Percentiles rank a stretch among this genome's conserved stretches.
Conservation (phyloP, 2,797 vertebrate species). For the Lagorchestes hirsutus region DNA sequence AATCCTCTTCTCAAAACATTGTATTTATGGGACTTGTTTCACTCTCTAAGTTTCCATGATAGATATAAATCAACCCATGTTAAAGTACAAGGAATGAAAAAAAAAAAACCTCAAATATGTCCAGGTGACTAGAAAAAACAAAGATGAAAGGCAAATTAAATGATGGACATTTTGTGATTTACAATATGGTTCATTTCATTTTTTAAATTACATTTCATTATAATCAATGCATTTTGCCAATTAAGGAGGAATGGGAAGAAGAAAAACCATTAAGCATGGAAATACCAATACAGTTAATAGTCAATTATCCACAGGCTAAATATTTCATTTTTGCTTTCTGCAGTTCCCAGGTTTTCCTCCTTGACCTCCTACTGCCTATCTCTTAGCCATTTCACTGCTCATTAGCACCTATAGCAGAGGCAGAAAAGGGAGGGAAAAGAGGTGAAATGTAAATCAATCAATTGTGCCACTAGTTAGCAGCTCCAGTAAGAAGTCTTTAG, state of each 20-base stretch:
- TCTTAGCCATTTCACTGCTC: neutral
- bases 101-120: slow-evolving; percentile 37
- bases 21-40: neutral
- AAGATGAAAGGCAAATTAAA: slow-evolving; percentile 2
- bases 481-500: fast-evolving
- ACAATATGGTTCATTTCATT: slow-evolving; percentile 49
- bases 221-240: slow-evolving; percentile 23
- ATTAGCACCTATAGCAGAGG: neutral
- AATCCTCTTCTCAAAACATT: neutral
- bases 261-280: neutral
- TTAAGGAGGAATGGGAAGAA: neutral
- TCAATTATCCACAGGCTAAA: slow-evolving; percentile 43
- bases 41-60: neutral
- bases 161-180: slow-evolving; percentile 28
- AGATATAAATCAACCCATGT: slow-evolving; percentile 50
- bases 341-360: neutral
- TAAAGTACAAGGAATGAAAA: slow-evolving; percentile 36
- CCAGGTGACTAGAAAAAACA: neutral
- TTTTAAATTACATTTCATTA: slow-evolving; percentile 32
- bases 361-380: neutral
- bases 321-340: slow-evolving; percentile 1
- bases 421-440: neutral
- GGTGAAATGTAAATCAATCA: fast-evolving
- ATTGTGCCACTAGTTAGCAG: fast-evolving
- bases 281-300: slow-evolving; percentile 27